phyloP scores from a whole-genome alignment of 2,113 vertebrate species.

The Diphyllodes magnificus region DNA sequence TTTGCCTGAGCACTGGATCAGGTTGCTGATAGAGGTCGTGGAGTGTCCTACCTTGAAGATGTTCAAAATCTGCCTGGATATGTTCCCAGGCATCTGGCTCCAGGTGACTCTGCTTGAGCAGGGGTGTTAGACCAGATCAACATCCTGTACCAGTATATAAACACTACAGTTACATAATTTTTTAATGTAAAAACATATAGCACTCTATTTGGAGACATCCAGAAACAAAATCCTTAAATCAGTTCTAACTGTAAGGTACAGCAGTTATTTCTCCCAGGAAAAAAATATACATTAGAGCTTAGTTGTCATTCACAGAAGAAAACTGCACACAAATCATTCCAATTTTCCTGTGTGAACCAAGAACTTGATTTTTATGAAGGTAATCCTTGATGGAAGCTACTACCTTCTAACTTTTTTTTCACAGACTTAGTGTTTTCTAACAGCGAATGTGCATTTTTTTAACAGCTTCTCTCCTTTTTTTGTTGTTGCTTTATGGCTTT shows the following conservation, averaged over 20 bases:
- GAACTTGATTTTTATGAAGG: background rate
- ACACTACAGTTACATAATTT: background rate
- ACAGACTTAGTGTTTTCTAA: background rate
- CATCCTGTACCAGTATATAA: background rate
- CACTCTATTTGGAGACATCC: background rate
- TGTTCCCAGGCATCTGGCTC: background rate
- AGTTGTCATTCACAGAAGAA: background rate
- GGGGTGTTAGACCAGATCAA: background rate
- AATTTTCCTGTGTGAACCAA: background rate
- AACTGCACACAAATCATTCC: background rate
- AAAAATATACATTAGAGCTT: background rate
- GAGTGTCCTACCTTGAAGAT: background rate
- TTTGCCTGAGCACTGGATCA: background rate
- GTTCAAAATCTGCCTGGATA: background rate
- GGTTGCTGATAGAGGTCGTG: background rate
- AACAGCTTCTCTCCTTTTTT: background rate
- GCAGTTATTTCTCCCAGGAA: background rate
- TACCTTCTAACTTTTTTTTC: background rate
- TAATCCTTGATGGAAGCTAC: background rate
- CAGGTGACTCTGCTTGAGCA: background rate
- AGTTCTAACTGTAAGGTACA: background rate
- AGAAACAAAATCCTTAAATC: background rate
- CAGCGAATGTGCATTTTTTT: background rate
- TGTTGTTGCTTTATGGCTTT: background rate
- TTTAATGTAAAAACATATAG: background rate